Conservation (phyloP, 2,888 invertebrate species). For the Epiperipatus broadwayi region DNA sequence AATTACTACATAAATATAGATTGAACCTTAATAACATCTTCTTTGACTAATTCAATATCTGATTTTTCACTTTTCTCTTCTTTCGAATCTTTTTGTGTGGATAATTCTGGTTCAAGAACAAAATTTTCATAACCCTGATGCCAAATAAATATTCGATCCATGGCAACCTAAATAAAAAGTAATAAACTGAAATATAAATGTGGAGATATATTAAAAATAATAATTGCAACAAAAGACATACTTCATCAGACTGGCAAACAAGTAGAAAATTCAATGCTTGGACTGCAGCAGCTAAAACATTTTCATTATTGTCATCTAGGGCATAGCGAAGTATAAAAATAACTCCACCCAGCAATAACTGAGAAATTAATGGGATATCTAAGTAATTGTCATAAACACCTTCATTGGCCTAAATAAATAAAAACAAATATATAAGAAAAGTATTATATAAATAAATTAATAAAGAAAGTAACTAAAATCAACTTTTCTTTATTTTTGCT, state of each 20-base stretch:
- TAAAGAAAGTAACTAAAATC: no score
- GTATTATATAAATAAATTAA: neutral
- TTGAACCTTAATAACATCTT: conserved; percentile 48
- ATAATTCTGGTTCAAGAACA: conserved; percentile 24
- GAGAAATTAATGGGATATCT: conserved; percentile 43
- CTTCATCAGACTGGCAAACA: conserved; percentile 57
- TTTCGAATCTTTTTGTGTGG: conserved; percentile 14
- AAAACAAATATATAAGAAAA: no score
- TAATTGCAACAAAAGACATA: conserved; percentile 18
- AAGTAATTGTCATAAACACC: conserved; percentile 58
- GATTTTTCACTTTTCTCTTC: conserved; percentile 43
- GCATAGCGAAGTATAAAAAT: conserved; percentile 64
- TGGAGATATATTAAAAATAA: neutral
- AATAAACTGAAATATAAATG: conserved; percentile 17
- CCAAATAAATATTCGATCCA: conserved; percentile 25
- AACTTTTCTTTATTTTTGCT: no score
- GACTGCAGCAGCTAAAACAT: conserved; percentile 52
- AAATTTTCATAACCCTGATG: conserved; percentile 36
- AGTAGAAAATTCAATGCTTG: conserved; percentile 53
- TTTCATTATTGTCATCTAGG: conserved; percentile 57
- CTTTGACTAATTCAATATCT: conserved; percentile 66
- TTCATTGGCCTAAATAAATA: conserved; percentile 24
- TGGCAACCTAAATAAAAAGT: conserved; percentile 41
- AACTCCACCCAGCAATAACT: conserved; percentile 43
- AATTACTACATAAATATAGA: no score